Evolutionary conservation across 1,140 invertebrate species (phyloP), one percentile per base, ranked within the genome.

Genomic region (Tenebrio molitor): DNA sequence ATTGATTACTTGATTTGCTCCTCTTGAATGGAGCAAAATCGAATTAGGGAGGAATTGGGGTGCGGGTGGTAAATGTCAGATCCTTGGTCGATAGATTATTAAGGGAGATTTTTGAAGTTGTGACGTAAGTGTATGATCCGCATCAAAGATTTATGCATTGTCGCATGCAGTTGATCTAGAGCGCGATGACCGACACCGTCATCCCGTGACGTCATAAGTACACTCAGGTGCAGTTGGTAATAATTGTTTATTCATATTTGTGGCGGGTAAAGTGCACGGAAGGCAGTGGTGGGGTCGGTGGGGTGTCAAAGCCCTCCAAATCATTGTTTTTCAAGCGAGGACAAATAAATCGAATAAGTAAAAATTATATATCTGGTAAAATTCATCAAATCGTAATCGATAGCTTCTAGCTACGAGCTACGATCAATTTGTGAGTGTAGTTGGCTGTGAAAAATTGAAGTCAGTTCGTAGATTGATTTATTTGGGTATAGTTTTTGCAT

Each of bases 181-280:
- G 66, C 66, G 42, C 66, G 66, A 68, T 68, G 66, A 68, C 66
- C 66, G 66, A 50, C 33, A 68, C 42, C 66, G 66, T 68, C 66
- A 68, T 68, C 66, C 42, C 1, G 42, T 68, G 66, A 68, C 66
- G 66, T 68, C 66, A 68, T 12, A 10, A 14, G 66, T 68, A 68
- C 66, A 68, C n/a, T 68, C 66, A 1, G 19, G 12, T 15, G 12
- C 10, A 68, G 7, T n/a, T 8, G 25, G n/a, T 19, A 17, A 2
- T 36, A 15, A 58, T 29, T 29, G 21, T 58, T 25, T 58, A 58
- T 58, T 58, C 50, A 58, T 58, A 58, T 58, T 58, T 29, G 5
- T 25, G 12, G 3, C 53, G 33, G 15, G 23, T 19, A 67, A 23
- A n/a, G n/a, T 36, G 15, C 64, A 25, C 44, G 44, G 44, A 50